Conservation (phyloP, 2,797 vertebrate genomes). For the Lithobates sylvaticus region DNA sequence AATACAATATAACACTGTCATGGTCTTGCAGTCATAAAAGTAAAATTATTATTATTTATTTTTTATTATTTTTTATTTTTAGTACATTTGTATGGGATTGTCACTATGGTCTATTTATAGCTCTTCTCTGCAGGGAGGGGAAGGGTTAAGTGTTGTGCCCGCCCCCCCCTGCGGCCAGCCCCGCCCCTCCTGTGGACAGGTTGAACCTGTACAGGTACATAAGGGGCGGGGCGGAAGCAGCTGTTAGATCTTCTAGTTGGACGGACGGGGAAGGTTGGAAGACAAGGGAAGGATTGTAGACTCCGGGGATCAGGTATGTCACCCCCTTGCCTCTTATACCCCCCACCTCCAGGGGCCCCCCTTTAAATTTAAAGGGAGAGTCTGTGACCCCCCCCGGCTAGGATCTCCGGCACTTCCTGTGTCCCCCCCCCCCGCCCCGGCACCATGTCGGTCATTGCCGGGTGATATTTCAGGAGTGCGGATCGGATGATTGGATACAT, state of each 20-base stretch:
- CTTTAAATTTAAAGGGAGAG: background rate
- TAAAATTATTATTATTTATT: no score
- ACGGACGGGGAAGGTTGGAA: background rate
- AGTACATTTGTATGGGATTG: no score
- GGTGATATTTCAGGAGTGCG: no score
- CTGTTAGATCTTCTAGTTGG: conserved; percentile 33
- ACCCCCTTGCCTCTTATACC: background rate
- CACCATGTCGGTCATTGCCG: background rate
- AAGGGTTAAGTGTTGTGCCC: background rate
- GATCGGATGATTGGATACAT: no score
- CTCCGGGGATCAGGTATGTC: background rate
- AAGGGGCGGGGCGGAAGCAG: conserved; percentile 49
- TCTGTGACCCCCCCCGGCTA: background rate
- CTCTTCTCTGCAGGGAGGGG: no score
- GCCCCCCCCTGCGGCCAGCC: background rate
- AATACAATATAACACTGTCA: no score
- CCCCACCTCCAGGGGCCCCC: background rate
- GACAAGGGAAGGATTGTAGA: background rate
- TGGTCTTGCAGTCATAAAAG: no score
- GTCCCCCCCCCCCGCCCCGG: no score
- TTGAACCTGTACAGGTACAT: conserved; percentile 36
- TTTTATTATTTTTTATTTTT: no score
- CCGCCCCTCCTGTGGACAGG: conserved; percentile 2
- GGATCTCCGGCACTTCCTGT: background rate
- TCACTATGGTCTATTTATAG: no score